A percentile compares a stretch with the other conserved stretches of the same genome.
Conservation (phyloP, 2,113 vertebrate species). For the Chitala chitala region DNA sequence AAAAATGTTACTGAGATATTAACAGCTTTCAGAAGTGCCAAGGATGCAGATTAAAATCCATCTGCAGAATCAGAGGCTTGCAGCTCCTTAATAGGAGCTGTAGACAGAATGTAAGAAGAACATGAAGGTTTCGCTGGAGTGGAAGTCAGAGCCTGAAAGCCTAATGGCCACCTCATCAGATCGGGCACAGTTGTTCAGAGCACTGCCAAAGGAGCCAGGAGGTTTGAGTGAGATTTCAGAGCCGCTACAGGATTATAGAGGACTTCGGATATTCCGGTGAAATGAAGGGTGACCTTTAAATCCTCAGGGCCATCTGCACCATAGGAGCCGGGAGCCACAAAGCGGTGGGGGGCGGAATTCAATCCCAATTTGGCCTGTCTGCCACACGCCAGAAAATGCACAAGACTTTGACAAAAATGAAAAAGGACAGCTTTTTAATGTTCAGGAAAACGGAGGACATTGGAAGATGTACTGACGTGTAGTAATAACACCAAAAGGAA, state of each 20-base stretch:
- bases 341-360: conserved; percentile 13
- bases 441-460: conserved; percentile 23
- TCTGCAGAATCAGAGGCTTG: background rate
- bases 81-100: background rate
- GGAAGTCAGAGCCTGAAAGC: background rate
- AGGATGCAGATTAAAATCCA: background rate
- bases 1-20: background rate
- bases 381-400: conserved; percentile 16
- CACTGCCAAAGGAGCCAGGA: conserved; percentile 35
- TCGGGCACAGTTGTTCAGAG: conserved; percentile 40
- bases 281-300: conserved; percentile 53
- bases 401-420: conserved; percentile 22
- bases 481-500: no score
- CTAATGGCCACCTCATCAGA: conserved; percentile 38
- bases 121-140: background rate
- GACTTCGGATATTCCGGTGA: conserved; percentile 35
- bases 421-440: conserved; percentile 28
- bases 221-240: conserved; percentile 31
- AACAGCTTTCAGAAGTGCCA: background rate
- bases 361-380: conserved; percentile 10
- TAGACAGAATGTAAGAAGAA: background rate
- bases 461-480: no score
- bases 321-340: conserved; percentile 30
- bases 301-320: conserved; percentile 40
- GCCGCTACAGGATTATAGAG: conserved; percentile 32